Percentiles rank a stretch among this genome's conserved stretches.
phyloP scores from a whole-genome alignment of 2,113 vertebrate species.

The Oceanodroma tethys region DNA sequence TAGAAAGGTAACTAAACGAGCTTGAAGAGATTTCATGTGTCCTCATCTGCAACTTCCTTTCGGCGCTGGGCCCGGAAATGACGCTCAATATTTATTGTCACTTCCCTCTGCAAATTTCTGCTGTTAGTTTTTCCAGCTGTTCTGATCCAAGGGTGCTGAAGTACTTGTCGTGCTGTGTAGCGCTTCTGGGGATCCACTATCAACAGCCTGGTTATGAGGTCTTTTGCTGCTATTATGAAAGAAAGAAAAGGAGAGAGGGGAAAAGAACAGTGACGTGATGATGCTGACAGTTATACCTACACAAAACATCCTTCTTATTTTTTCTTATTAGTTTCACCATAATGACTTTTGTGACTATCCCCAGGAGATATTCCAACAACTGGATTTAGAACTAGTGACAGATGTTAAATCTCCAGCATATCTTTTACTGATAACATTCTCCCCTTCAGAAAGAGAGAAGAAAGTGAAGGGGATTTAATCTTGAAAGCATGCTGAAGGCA shows the following conservation, averaged over 20 bases:
- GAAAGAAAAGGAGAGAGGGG: background rate
- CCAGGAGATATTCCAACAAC: background rate
- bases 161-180: constrained; percentile 84
- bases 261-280: background rate
- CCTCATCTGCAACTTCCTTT: background rate
- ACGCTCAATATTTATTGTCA: constrained; percentile 63
- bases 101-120: constrained; percentile 69
- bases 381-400: background rate
- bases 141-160: constrained; percentile 89
- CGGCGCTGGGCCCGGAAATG: constrained; percentile 60
- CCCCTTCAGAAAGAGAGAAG: background rate
- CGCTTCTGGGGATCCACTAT: constrained; percentile 84
- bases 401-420: background rate
- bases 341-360: background rate
- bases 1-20: background rate
- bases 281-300: background rate
- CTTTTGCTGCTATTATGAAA: constrained; percentile 79
- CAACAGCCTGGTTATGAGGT: constrained; percentile 85
- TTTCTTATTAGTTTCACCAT: background rate
- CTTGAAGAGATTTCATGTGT: background rate
- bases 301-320: background rate
- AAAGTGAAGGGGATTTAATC: background rate
- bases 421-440: background rate
- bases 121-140: constrained; percentile 63
- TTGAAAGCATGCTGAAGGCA: background rate